A percentile compares a stretch with the other conserved stretches of the same genome.
phyloP scores from a whole-genome alignment of 2,113 vertebrate species.

The Tetraodon nigroviridis region DNA sequence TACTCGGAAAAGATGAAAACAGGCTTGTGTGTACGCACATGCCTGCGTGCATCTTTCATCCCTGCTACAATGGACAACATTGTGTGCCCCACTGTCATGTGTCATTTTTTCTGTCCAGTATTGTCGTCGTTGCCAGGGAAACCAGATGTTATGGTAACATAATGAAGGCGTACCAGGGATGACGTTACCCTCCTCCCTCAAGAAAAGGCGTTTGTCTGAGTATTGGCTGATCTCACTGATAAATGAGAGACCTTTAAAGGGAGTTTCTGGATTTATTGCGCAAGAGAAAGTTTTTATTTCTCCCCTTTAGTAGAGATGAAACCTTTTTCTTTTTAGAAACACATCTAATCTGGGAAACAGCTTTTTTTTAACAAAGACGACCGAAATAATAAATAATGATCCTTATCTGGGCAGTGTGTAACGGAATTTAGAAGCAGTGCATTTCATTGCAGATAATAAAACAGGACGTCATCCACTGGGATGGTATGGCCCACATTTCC shows the following conservation, averaged over 20 bases:
- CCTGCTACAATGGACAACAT: constrained; percentile 40
- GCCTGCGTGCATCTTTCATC: constrained; percentile 6
- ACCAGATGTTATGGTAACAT: constrained; percentile 61
- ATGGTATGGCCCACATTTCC: neutral
- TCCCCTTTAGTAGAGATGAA: neutral
- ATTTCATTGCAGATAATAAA: neutral
- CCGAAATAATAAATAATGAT: neutral
- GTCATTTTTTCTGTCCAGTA: constrained; percentile 32
- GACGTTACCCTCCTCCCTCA: constrained; percentile 47
- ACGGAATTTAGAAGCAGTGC: no score
- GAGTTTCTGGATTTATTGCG: constrained; percentile 9
- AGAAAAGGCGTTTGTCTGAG: constrained; percentile 34
- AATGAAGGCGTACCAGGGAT: constrained; percentile 28
- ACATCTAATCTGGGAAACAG: neutral
- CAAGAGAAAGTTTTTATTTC: constrained; percentile 1
- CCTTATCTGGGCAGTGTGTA: neutral
- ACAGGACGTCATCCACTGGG: neutral
- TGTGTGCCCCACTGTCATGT: constrained; percentile 20
- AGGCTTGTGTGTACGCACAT: constrained; percentile 3
- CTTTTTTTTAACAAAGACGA: neutral
- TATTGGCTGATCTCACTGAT: constrained; percentile 9
- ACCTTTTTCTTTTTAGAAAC: neutral
- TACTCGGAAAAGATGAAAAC: neutral
- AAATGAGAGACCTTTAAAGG: constrained; percentile 9
- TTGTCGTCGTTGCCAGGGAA: constrained; percentile 57